These are phyloP conservation scores for Agrochola litura DNA, from an alignment of 2,888 invertebrate genomes.

Conservation along the genomic window DNA sequence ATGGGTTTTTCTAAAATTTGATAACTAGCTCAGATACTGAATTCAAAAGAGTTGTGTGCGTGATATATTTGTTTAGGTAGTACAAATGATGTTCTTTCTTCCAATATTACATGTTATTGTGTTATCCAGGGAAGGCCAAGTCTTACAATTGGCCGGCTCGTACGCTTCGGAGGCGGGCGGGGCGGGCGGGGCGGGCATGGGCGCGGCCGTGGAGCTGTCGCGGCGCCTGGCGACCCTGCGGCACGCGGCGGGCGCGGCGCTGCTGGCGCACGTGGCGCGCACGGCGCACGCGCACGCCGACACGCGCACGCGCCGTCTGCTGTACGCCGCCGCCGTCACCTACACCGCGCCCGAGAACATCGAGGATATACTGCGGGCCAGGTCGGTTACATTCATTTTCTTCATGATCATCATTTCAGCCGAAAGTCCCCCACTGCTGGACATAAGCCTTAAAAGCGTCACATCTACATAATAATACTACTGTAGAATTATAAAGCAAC, in stretches of 20 bases:
- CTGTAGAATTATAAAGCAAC: not conserved
- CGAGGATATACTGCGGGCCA: conserved; percentile 71
- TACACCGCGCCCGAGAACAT: conserved; percentile 64
- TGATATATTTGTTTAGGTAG: not conserved
- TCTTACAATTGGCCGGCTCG: conserved; percentile 75
- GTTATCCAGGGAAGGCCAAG: conserved; percentile 64
- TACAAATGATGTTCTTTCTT: accelerated
- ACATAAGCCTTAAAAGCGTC: not conserved
- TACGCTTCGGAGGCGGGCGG: conserved; percentile 72
- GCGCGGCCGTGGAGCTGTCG: conserved; percentile 75
- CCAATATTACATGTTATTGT: not conserved
- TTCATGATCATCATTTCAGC: too few species aligned
- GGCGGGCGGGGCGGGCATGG: conserved; percentile 74
- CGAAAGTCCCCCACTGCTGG: too few species aligned
- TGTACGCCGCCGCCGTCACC: conserved; percentile 79
- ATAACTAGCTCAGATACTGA: not conserved
- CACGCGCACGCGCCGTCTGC: conserved; percentile 69
- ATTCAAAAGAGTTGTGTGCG: not conserved
- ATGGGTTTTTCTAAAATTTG: too few species aligned
- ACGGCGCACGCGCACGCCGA: conserved; percentile 76
- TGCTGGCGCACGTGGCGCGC: conserved; percentile 73
- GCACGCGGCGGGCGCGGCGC: conserved; percentile 69
- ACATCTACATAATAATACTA: not conserved
- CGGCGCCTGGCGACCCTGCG: conserved; percentile 73
- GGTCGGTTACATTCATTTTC: conserved; percentile 58